Conservation (phyloP, 2,888 invertebrate genomes). For the Strigamia crassipes region DNA sequence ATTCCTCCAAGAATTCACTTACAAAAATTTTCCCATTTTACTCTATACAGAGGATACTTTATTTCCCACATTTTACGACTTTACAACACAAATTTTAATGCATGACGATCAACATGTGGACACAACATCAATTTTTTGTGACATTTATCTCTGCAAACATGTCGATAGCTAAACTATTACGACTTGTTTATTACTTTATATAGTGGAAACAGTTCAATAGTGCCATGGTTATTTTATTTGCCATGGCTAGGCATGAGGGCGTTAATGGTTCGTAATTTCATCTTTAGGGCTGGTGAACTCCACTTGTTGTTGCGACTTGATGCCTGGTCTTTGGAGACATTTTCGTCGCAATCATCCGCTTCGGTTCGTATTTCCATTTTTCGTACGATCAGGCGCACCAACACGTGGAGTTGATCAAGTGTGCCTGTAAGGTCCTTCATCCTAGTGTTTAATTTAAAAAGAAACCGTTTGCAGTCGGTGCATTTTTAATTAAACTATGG, state of each 20-base stretch:
- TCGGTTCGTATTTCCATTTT: conserved; percentile 94
- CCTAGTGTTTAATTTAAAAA: background rate
- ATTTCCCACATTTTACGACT: background rate
- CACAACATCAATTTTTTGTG: too few species aligned
- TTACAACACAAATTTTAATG: too few species aligned
- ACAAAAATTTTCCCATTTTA: background rate
- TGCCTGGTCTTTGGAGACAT: conserved; percentile 60
- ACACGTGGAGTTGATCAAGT: conserved; percentile 75
- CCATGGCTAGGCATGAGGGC: conserved; percentile 27
- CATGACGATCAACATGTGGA: too few species aligned
- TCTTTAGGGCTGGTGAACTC: conserved; percentile 23
- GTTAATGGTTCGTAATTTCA: conserved; percentile 30
- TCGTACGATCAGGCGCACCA: conserved; percentile 71
- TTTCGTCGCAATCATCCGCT: conserved; percentile 85
- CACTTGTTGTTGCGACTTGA: conserved; percentile 5
- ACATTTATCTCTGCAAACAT: too few species aligned
- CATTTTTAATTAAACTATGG: background rate
- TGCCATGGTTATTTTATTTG: background rate
- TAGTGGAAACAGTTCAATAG: too few species aligned
- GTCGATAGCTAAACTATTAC: too few species aligned
- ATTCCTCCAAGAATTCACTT: background rate
- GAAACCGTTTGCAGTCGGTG: background rate
- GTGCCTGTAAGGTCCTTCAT: conserved; percentile 70
- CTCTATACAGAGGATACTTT: background rate
- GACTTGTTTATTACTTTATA: too few species aligned